Evolutionary conservation across 2,797 vertebrate species (phyloP), one percentile per base, ranked within the genome.

Genomic region (Enoplosus armatus): DNA sequence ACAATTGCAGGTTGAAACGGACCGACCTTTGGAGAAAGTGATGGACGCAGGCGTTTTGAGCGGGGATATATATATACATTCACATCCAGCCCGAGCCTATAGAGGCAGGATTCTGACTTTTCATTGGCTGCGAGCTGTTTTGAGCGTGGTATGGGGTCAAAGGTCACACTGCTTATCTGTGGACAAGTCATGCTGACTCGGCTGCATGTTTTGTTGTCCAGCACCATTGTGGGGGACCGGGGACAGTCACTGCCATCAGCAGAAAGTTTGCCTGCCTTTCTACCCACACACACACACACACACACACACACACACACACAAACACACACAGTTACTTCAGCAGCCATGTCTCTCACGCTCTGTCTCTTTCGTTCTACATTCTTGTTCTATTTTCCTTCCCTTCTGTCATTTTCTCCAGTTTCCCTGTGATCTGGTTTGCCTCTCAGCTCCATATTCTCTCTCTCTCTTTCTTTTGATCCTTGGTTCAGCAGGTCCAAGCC

Each of bases 171-270:
- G 85, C 90, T 94, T 90, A 92, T 93, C 92, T 75, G 37, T 45
- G 37, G 69, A 75, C 61, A 62, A 79, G 82, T 85, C 79, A 69
- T 77, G 97, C 97, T 98, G 97, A 97, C 94, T 79, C 75, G 79
- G 95, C 95, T 90, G 91, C 93, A 95, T 94, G 95, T 94, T 97
- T 97, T 97, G 96, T 97, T 95, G 79, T 91, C 81, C 87, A 56
- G 82, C 85, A 88, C 79, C 63, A 89, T 92, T 93, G 94, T 94
- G 82, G 73, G 70, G 74, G 48, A 59, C 75, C 9, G 27, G 41
- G 83, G 78, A 89, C 90, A 92, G 88, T 91, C 87, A 92, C 94
- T 93, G 90, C 89, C 90, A 88, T 96, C 95, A 92, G 95, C 94
- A 95, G 90, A 95, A 96, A 92, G 85, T 84, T 81, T 82, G 51